Evolutionary conservation across 92 coral and sea anemone species (phyloP), one percentile per base, ranked within the genome.

Genomic region (Epizoanthus stellaris): DNA sequence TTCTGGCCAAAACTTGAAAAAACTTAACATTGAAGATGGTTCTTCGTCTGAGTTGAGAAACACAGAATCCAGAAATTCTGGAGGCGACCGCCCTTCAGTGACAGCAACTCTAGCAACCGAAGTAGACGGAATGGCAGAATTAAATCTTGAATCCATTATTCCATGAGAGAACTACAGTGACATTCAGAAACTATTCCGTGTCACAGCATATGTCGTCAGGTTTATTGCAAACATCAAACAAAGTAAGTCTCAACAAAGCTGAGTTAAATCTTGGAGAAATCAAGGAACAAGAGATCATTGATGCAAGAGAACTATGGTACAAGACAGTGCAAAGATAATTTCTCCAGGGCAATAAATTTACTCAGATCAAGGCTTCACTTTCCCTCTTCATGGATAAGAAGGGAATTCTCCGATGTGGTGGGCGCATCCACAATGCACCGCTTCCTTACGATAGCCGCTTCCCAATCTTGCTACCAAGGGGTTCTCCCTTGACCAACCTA

Each of bases 161-260:
- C 72, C 56, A 7, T 77, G 86, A 47, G 74, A 56, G 70, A 34
- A 60, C 20, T 88, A 67, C 67, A 84, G 91, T 77, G 76, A 62
- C 59, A 52, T 91, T 45, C 91, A 73, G 53, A 25, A 84, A 64
- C 45, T 88, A 39, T 72, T 88, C 30, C 53, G 92, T 67, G 90
- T 91, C 14, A 91, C 92, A 45, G 89, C 94, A 52, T 81, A 57
- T 65, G 92, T 91, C 7, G 52, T 84, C 30, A 81, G 81, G 54
- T 84, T 85, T 56, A 52, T 84, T 42, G 73, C 20, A 5, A 88
- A 88, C 38, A 65, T 88, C 59, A 84, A 76, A 43, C 70, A 67
- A 66, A 84, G n/a, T n/a, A n/a, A n/a, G 75, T 69, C 70, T 75
- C 60, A 19, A 34, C 12, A 67, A 84, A 30, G 25, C 67, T 40